Conservation (phyloP, 2,888 invertebrate species). For the Baccha elongata region DNA sequence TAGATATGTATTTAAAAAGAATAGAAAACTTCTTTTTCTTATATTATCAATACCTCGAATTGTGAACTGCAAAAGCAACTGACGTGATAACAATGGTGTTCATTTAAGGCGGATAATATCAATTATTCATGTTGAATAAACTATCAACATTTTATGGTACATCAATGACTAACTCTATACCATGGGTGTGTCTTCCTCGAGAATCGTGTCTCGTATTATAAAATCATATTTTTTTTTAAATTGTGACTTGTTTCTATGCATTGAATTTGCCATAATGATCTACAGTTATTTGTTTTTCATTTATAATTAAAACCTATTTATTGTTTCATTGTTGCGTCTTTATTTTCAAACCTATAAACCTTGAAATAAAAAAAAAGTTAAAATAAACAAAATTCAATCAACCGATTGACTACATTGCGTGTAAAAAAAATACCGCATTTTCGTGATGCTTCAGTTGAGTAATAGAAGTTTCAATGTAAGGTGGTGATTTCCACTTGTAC, state of each 20-base stretch:
- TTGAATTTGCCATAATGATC: neutral
- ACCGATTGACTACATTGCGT: slow-evolving; percentile 68
- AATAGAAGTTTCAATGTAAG: slow-evolving; percentile 72
- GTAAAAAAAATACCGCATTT: slow-evolving; percentile 70
- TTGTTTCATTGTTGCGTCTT: slow-evolving; percentile 12
- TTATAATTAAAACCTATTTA: slow-evolving; percentile 32
- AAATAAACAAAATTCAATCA: slow-evolving; percentile 48
- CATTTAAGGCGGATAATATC: too few relatives aligned
- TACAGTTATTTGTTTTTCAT: slow-evolving; percentile 8
- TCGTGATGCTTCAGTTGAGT: slow-evolving; percentile 74
- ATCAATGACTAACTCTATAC: neutral
- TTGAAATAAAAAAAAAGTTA: slow-evolving; percentile 31
- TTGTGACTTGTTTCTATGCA: slow-evolving; percentile 12
- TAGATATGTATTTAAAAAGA: too few relatives aligned
- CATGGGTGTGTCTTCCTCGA: too few relatives aligned
- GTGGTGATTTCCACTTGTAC: slow-evolving; percentile 37
- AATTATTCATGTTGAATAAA: too few relatives aligned
- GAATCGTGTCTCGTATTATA: too few relatives aligned
- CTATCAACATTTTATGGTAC: neutral
- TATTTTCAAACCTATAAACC: slow-evolving; percentile 40
- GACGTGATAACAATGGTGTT: too few relatives aligned
- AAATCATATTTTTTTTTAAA: neutral
- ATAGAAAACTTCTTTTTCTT: too few relatives aligned
- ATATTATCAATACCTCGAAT: too few relatives aligned
- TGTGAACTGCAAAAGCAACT: too few relatives aligned